Percentiles rank a stretch among this genome's conserved stretches.
Evolutionary conservation across 2,797 vertebrate genomes (phyloP).

Genomic region (Parotocinclus haroldoi): DNA sequence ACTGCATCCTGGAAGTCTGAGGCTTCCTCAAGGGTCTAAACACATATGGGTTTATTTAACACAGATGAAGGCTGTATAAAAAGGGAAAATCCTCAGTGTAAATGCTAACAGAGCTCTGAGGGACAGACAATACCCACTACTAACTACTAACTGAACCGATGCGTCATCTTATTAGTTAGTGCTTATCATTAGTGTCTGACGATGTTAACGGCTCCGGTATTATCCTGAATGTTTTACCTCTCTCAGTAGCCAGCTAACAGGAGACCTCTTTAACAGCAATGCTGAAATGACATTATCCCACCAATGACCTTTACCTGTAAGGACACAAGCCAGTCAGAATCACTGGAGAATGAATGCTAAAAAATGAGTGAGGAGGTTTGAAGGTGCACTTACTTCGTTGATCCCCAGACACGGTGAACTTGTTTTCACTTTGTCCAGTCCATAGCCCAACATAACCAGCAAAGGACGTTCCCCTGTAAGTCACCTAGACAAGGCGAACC

Average conservation of each 20-base stretch:
- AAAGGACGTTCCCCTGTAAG: constrained; percentile 85
- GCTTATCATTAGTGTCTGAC: background rate
- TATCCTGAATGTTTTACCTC: constrained; percentile 69
- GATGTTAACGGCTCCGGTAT: background rate
- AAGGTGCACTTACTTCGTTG: constrained; percentile 73
- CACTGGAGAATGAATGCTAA: too few relatives aligned
- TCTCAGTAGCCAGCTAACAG: constrained; percentile 87
- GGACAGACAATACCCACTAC: too few relatives aligned
- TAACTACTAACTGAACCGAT: too few relatives aligned
- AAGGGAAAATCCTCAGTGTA: too few relatives aligned
- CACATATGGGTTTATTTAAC: constrained; percentile 7
- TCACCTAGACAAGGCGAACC: constrained; percentile 66
- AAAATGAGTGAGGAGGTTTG: background rate
- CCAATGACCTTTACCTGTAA: constrained; percentile 75
- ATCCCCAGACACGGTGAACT: constrained; percentile 86
- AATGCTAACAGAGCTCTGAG: too few relatives aligned
- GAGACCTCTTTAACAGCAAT: constrained; percentile 71
- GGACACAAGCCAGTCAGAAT: constrained; percentile 1
- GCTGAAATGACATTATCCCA: constrained; percentile 85
- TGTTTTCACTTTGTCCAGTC: constrained; percentile 89
- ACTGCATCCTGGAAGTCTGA: constrained; percentile 80
- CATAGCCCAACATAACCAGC: constrained; percentile 89
- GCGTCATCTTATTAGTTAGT: background rate
- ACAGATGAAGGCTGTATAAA: too few relatives aligned
- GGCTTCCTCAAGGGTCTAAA: constrained; percentile 80